Evolutionary conservation across 1,140 invertebrate genomes (phyloP).

Genomic region (Aphaenogaster ashmeadi): DNA sequence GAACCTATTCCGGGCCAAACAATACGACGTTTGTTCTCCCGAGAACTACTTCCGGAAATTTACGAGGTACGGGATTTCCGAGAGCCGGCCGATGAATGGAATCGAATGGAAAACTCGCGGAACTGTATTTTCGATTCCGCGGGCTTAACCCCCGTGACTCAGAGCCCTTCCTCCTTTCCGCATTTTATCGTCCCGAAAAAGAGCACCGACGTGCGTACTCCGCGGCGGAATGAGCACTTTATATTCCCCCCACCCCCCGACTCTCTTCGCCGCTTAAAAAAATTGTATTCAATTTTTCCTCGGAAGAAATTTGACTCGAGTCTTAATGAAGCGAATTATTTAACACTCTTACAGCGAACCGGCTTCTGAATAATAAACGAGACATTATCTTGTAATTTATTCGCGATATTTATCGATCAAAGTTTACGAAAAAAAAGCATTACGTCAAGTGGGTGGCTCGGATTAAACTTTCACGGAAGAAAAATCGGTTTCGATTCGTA

Average conservation of each 20-base stretch:
- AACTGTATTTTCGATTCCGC: conserved; percentile 60
- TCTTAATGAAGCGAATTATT: conserved; percentile 21
- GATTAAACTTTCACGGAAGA: conserved; percentile 49
- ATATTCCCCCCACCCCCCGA: not conserved
- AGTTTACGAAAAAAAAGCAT: not conserved
- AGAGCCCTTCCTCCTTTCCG: not conserved
- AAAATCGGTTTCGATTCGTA: conserved; percentile 46
- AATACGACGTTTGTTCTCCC: conserved; percentile 71
- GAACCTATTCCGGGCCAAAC: conserved; percentile 58
- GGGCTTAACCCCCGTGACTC: conserved; percentile 24
- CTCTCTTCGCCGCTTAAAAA: not conserved
- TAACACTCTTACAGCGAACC: not conserved
- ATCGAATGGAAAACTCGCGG: conserved; percentile 55
- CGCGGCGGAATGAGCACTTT: conserved; percentile 9
- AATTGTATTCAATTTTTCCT: conserved; percentile 13
- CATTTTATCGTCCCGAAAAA: conserved; percentile 12
- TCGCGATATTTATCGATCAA: conserved; percentile 23
- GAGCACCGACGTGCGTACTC: conserved; percentile 3
- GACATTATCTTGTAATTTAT: conserved; percentile 13
- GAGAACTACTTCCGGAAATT: conserved; percentile 69
- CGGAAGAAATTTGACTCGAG: not conserved
- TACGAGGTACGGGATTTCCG: conserved; percentile 60
- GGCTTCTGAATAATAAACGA: conserved; percentile 6
- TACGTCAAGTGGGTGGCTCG: not conserved
- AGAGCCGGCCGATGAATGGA: conserved; percentile 64